A percentile compares a stretch with the other conserved stretches of the same genome.
Conservation (phyloP, 2,797 vertebrate species). For the Brachyrhaphis roseni region DNA sequence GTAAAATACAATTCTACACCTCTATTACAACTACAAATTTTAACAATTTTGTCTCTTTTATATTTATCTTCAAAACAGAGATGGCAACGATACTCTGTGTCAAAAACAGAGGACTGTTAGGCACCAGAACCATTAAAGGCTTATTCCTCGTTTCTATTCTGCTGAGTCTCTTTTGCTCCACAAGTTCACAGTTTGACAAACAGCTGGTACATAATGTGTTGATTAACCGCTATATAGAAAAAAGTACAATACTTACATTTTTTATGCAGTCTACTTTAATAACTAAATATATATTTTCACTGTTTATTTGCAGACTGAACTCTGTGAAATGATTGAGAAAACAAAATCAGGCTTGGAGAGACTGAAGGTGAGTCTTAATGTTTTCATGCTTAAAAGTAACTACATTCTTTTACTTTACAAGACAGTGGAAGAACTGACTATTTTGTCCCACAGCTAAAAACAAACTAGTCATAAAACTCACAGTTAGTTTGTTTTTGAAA, state of each 20-base stretch:
- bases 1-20: background rate
- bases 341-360: background rate
- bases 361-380: background rate
- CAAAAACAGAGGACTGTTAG: background rate
- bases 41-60: background rate
- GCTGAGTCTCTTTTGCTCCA: background rate
- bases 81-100: background rate
- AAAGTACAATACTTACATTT: background rate
- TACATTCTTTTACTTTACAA: background rate
- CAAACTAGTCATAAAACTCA: background rate
- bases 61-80: background rate
- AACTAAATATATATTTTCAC: background rate
- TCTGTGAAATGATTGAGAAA: background rate
- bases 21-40: background rate
- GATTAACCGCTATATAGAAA: background rate
- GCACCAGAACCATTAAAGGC: background rate
- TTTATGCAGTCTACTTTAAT: too few relatives aligned
- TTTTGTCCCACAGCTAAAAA: background rate
- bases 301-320: background rate
- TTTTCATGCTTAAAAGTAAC: background rate
- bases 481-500: too few relatives aligned
- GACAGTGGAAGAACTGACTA: background rate
- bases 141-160: background rate
- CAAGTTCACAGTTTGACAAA: background rate
- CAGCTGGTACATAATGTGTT: background rate